Conservation (phyloP, 1,140 invertebrate species). For the Hypsibius dujardini region DNA sequence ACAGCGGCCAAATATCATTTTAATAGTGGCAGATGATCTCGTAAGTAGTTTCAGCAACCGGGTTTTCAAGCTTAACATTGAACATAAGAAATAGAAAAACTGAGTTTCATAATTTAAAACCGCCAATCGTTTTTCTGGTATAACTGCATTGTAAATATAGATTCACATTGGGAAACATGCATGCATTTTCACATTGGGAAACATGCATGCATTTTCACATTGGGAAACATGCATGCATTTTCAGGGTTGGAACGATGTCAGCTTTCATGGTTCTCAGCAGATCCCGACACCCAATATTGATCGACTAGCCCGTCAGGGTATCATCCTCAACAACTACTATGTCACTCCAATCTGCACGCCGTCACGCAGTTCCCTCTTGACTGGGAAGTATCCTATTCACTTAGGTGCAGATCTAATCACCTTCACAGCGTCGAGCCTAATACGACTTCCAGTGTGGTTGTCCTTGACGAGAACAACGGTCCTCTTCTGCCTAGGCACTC, state of each 20-base stretch:
- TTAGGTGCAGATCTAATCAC: constrained; percentile 39
- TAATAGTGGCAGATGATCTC: constrained; percentile 12
- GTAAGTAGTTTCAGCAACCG: not conserved
- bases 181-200: constrained; percentile 55
- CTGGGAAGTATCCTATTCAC: constrained; percentile 66
- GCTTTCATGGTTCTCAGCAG: constrained; percentile 66
- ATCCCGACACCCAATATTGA: constrained; percentile 69
- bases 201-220: constrained; percentile 60
- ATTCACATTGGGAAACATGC: not conserved
- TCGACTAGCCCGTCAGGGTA: constrained; percentile 53
- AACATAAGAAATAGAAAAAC: not conserved
- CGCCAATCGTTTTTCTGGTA: not conserved
- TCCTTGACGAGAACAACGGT: too few relatives aligned
- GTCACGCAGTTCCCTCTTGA: constrained; percentile 58
- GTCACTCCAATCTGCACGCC: constrained; percentile 56
- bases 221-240: constrained; percentile 12
- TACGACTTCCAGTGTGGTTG: too few relatives aligned
- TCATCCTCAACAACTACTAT: constrained; percentile 61
- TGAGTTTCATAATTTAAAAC: not conserved
- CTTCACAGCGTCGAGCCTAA: too few relatives aligned
- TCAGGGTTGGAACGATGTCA: constrained; percentile 72
- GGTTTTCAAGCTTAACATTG: not conserved
- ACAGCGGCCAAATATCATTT: constrained; percentile 10
- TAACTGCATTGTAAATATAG: not conserved
- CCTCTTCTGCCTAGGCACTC: too few relatives aligned